These are phyloP conservation scores for Nezara viridula DNA, from an alignment of 2,888 invertebrate genomes.

Conservation along the genomic window DNA sequence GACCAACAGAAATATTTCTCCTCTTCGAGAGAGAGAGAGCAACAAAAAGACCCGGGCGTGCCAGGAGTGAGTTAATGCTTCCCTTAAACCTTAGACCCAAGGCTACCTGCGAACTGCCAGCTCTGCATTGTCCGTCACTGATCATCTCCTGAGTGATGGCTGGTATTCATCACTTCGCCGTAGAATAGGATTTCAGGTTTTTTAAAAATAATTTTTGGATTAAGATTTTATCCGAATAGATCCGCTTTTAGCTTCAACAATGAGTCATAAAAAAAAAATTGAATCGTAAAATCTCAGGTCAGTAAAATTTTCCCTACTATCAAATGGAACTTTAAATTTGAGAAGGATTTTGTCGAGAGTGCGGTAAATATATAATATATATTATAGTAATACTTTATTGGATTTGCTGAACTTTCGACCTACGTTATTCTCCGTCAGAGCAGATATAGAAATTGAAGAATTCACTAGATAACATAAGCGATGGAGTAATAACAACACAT, in stretches of 20 bases:
- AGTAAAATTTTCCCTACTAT: no score
- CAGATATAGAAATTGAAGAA: no score
- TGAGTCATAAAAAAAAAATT: not conserved
- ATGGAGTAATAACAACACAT: no score
- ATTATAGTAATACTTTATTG: no score
- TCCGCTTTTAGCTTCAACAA: not conserved
- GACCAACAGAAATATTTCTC: slow-evolving; percentile 45
- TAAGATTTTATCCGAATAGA: slow-evolving; percentile 6
- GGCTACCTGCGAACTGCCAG: slow-evolving; percentile 14
- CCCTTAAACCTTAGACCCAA: not conserved
- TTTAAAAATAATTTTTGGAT: slow-evolving; percentile 16
- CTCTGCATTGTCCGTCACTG: not conserved
- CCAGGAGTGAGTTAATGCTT: not conserved
- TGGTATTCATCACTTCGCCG: not conserved
- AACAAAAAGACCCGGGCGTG: not conserved
- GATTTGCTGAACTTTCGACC: no score
- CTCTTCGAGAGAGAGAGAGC: not conserved
- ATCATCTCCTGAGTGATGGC: not conserved
- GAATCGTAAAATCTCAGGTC: not conserved
- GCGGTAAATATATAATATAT: no score
- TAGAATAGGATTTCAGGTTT: not conserved
- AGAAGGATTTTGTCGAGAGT: no score
- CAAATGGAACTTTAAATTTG: no score
- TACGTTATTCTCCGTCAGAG: no score
- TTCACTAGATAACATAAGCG: no score